Base-by-base conservation (phyloP, 1,140 invertebrate species). In the Drosophila nigrodunni region DNA sequence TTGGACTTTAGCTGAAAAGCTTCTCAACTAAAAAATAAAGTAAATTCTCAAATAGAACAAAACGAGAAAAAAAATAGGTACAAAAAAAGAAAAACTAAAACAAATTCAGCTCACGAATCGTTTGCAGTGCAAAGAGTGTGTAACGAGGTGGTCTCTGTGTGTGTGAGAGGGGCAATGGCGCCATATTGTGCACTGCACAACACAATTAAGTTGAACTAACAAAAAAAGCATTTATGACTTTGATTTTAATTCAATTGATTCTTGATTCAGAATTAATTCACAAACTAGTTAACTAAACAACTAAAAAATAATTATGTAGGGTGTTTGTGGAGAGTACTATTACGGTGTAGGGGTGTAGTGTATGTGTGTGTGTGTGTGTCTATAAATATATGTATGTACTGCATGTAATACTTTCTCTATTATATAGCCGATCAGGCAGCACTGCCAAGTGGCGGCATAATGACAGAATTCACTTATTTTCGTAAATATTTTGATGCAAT, bases 1-100 rank as follows among this genome's bases (percentile, higher is more conserved):
- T 89, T 89, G 85, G 85, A 73, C 85, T 62, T 79, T 83, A 73
- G 74, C 69, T 74, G 78, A 82, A 85, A 80, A 82, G 80, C 74
- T 88, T 89, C 68, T 72, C 78, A 47, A 89, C 85, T 89, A 89
- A 81, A 81, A 89, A 90, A 89, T 89, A 88, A 78, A 85, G 80
- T 83, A 81, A 85, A 72, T 77, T 70, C 57, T 70, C 52, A 78
- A 79, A 85, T 58, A 61, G 70, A 66, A 82, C 18, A 82, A 75
- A 78, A 71, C 43, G 49, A 67, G 46, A 15, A 2, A 15, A 6
- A 34, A 39, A 46, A 68, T 35, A 54, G 13, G 49, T n/a, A 46
- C 15, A 47, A 46, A 49, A 60, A 61, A 43, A 43, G 2, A 54
- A 50, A 50, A 60, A 50, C 62, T 35, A 68, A 67, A 67, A 41